A percentile compares a stretch with the other conserved stretches of the same genome.
Conservation (phyloP, 1,140 invertebrate genomes). For the Euschistus heros region DNA sequence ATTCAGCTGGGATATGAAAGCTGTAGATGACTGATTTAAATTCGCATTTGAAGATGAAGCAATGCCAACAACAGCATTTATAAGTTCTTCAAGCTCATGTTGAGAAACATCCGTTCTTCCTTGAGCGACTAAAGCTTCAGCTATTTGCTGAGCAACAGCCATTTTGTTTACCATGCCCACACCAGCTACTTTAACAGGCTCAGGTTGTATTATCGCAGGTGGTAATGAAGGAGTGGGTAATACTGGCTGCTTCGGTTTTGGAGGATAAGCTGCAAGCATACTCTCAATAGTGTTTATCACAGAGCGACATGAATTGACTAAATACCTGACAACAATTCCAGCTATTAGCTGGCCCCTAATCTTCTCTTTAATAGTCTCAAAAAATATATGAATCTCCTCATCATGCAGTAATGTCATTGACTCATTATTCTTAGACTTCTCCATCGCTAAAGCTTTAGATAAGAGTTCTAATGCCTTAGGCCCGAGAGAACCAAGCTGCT, state of each 20-base stretch:
- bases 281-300: slow-evolving; percentile 36
- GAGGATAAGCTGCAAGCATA: slow-evolving; percentile 28
- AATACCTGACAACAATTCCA: slow-evolving; percentile 53
- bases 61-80: slow-evolving; percentile 62
- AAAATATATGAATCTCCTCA: slow-evolving; percentile 56
- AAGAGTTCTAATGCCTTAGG: slow-evolving; percentile 63
- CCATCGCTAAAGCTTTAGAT: slow-evolving; percentile 59
- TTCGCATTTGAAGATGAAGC: slow-evolving; percentile 37
- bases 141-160: slow-evolving; percentile 64
- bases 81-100: slow-evolving; percentile 60
- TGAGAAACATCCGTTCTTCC: slow-evolving; percentile 65
- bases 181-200: slow-evolving; percentile 49
- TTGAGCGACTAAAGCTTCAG: slow-evolving; percentile 58
- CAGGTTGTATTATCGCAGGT: slow-evolving; percentile 31
- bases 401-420: slow-evolving; percentile 59
- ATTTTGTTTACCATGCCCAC: slow-evolving; percentile 56
- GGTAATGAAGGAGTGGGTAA: not conserved
- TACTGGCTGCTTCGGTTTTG: not conserved
- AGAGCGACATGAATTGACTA: slow-evolving; percentile 47
- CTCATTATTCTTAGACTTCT: slow-evolving; percentile 55
- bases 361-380: slow-evolving; percentile 76
- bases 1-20: slow-evolving; percentile 27
- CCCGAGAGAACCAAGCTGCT: slow-evolving; percentile 64
- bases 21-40: slow-evolving; percentile 40
- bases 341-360: slow-evolving; percentile 68